Percentiles rank a stretch among this genome's conserved stretches.
Conservation (phyloP, 2,797 vertebrate species). For the Thamnophis elegans region DNA sequence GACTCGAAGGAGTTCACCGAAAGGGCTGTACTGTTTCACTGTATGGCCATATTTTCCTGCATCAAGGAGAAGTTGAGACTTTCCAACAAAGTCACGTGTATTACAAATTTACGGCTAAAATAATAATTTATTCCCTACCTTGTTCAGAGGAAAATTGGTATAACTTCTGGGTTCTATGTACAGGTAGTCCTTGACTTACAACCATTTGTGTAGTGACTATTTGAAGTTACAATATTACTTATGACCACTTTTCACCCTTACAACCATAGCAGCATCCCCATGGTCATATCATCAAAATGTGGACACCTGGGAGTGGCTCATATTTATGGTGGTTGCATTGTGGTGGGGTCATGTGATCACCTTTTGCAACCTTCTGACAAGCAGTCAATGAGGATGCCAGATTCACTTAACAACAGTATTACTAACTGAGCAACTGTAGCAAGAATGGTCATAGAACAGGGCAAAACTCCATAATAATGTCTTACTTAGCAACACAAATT, state of each 20-base stretch:
- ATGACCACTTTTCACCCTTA: neutral
- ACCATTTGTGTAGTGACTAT: neutral
- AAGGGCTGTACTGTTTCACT: slow-evolving; percentile 87
- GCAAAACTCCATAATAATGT: neutral
- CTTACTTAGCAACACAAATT: neutral
- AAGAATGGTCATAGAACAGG: neutral
- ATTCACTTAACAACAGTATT: neutral
- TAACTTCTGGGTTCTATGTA: neutral
- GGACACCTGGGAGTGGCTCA: neutral
- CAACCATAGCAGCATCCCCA: neutral
- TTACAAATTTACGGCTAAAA: neutral
- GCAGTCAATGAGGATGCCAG: neutral
- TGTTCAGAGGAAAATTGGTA: neutral
- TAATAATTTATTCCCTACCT: neutral
- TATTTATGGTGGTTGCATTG: neutral
- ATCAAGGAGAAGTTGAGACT: slow-evolving; percentile 27
- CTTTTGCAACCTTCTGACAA: neutral
- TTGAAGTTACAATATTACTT: neutral
- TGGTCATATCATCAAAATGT: neutral
- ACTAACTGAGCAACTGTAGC: neutral
- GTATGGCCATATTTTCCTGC: slow-evolving; percentile 86
- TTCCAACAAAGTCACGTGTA: neutral
- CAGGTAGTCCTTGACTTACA: neutral
- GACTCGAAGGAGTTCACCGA: slow-evolving; percentile 83
- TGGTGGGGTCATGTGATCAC: neutral